Conservation (phyloP, 2,113 vertebrate genomes). For the Microcebus griseorufus region DNA sequence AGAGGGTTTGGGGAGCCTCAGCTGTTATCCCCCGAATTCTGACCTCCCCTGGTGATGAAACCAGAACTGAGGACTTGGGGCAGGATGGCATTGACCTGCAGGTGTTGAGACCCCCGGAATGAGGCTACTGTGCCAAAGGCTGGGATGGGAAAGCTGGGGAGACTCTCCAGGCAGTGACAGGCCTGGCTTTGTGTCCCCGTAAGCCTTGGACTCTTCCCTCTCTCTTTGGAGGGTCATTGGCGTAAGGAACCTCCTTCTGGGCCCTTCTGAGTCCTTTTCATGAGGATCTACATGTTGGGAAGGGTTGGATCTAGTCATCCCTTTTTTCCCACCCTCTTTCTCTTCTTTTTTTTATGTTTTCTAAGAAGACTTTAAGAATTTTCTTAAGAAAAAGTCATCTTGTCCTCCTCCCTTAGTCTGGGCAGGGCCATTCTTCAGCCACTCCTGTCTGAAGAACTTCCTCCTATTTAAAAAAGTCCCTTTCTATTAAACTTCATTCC, state of each 20-base stretch:
- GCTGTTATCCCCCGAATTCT: background rate
- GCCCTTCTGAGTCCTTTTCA: background rate
- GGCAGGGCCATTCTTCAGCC: background rate
- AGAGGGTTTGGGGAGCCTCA: background rate
- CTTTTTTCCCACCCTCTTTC: background rate
- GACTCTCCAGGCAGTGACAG: background rate
- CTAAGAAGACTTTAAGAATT: background rate
- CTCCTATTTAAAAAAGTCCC: constrained; percentile 1
- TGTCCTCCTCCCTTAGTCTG: background rate
- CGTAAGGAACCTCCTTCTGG: constrained; percentile 21
- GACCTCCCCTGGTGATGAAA: background rate
- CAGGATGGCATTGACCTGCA: background rate
- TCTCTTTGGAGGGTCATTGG: background rate
- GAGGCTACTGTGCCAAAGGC: background rate
- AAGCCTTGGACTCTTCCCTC: background rate
- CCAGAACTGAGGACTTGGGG: background rate
- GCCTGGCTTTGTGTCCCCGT: background rate
- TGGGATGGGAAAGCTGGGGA: background rate
- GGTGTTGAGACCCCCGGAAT: background rate
- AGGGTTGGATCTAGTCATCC: background rate
- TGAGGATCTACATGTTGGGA: background rate
- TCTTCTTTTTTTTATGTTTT: background rate
- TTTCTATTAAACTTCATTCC: background rate
- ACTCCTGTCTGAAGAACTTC: background rate
- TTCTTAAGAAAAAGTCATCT: background rate